Conservation (phyloP, 2,113 vertebrate genomes). For the Glareola pratincola region DNA sequence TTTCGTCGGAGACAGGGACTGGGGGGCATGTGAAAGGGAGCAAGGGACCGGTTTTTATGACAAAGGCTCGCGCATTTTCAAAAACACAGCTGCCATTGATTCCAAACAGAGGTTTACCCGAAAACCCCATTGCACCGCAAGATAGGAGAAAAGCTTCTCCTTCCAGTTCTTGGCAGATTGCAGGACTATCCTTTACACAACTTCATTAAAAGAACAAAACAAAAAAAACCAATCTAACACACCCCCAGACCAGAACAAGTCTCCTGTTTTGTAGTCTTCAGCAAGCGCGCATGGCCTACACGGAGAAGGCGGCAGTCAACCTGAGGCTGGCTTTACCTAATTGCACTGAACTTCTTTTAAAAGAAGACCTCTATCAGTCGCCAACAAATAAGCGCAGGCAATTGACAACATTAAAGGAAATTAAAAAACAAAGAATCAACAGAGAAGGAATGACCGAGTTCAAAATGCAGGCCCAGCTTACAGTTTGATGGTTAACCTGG, state of each 20-base stretch:
- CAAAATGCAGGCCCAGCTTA: not conserved
- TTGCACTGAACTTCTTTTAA: not conserved
- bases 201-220: not conserved
- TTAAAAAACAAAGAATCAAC: not conserved
- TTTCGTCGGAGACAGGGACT: not conserved
- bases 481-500: not conserved
- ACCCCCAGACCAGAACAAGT: not conserved
- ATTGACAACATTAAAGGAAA: not conserved
- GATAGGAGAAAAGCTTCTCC: not conserved
- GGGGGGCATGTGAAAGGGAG: no score
- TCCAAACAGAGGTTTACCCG: not conserved
- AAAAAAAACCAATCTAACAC: no score
- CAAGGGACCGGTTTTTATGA: not conserved
- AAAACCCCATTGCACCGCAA: not conserved
- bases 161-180: fast-evolving
- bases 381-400: not conserved
- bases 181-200: not conserved
- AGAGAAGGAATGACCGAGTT: not conserved
- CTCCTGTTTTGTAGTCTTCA: not conserved
- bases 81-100: not conserved
- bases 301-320: not conserved
- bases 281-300: not conserved
- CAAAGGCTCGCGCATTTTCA: not conserved
- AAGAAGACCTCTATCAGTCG: not conserved
- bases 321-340: not conserved